Evolutionary conservation across 2,113 vertebrate genomes (phyloP).

Genomic region (Meriones unguiculatus): DNA sequence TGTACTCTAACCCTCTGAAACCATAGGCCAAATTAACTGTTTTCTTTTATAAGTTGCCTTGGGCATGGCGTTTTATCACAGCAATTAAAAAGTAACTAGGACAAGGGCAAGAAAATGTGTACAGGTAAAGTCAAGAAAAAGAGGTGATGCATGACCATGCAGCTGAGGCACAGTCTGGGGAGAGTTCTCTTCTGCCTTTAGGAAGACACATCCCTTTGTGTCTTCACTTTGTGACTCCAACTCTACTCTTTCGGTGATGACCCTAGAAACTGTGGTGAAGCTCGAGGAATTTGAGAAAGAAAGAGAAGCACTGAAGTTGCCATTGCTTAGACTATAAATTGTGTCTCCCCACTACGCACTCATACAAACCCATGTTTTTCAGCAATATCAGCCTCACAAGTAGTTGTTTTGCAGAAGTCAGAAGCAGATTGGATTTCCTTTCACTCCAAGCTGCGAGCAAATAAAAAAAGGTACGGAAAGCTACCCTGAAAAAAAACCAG

Average conservation of each 20-base stretch:
- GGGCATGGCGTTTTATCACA: background rate
- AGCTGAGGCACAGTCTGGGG: background rate
- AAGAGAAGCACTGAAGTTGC: background rate
- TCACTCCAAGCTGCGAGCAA: background rate
- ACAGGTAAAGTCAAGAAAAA: background rate
- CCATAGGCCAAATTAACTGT: background rate
- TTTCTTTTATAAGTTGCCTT: background rate
- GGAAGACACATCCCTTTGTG: background rate
- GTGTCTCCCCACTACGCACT: too few relatives aligned
- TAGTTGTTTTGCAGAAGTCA: background rate
- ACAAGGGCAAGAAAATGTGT: background rate
- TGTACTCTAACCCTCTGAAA: background rate
- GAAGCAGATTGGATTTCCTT: background rate
- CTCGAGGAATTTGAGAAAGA: background rate
- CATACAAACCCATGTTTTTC: background rate
- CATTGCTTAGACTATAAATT: background rate
- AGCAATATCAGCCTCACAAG: background rate
- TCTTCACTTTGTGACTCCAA: too few relatives aligned
- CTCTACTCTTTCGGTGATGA: too few relatives aligned
- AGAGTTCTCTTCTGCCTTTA: background rate
- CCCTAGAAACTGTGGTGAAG: background rate
- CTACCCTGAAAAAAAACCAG: background rate
- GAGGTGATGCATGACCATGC: rapidly evolving
- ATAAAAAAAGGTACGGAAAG: background rate
- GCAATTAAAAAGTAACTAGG: background rate